Conservation (phyloP, 2,888 invertebrate species). For the Epiblema foenella region DNA sequence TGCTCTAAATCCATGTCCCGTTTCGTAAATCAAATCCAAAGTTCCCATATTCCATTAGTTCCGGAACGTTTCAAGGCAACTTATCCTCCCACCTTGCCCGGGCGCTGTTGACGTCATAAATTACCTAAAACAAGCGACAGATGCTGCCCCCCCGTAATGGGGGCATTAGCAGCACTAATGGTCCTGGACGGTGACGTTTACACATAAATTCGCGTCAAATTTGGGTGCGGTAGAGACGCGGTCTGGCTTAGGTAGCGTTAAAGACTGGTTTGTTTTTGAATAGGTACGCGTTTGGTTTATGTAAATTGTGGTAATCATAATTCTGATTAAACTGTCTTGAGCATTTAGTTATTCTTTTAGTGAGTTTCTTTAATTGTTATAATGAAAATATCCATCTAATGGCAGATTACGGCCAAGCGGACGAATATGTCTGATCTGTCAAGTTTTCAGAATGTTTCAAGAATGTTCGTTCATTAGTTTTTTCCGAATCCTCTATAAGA, state of each 20-base stretch:
- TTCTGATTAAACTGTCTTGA: too few relatives aligned
- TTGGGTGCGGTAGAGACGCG: conserved; percentile 57
- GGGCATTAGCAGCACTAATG: conserved; percentile 83
- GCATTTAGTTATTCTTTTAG: neutral
- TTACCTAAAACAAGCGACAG: conserved; percentile 84
- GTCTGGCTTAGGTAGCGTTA: conserved; percentile 48
- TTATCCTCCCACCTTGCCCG: conserved; percentile 61
- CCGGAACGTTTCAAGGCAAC: conserved; percentile 54
- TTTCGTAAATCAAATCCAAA: conserved; percentile 28
- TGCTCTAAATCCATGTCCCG: conserved; percentile 1
- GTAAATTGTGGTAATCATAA: neutral
- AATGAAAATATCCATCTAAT: neutral
- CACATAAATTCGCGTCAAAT: conserved; percentile 83
- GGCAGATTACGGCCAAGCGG: neutral
- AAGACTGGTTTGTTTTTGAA: conserved; percentile 25
- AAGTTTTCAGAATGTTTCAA: neutral
- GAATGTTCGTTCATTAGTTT: neutral
- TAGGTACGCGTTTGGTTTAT: neutral
- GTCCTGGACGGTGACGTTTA: conserved; percentile 78
- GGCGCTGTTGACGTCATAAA: conserved; percentile 77
- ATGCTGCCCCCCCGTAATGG: conserved; percentile 80
- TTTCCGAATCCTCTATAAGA: neutral
- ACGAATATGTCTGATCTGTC: neutral
- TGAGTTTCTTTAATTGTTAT: too few relatives aligned
- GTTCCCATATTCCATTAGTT: conserved; percentile 28